A percentile compares a stretch with the other conserved stretches of the same genome.
Evolutionary conservation across 2,113 vertebrate genomes (phyloP).

Genomic region (Oreochromis aureus): DNA sequence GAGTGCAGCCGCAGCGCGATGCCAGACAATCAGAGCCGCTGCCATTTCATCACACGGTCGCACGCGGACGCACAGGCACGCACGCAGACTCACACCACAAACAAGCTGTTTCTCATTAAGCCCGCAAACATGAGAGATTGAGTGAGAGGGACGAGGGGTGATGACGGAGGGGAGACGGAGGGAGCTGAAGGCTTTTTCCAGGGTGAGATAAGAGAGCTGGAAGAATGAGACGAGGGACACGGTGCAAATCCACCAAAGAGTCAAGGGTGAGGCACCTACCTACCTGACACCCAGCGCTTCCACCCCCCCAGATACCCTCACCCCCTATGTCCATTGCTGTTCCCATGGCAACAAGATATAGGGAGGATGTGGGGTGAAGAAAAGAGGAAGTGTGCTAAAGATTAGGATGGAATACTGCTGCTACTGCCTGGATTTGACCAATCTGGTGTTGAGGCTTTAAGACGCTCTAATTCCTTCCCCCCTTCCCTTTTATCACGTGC

Average conservation of each 20-base stretch:
- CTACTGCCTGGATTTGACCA: constrained; percentile 61
- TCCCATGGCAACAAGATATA: constrained; percentile 60
- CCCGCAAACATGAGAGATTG: constrained; percentile 17
- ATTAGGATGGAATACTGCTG: constrained; percentile 57
- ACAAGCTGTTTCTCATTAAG: constrained; percentile 62
- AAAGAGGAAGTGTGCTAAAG: constrained; percentile 45
- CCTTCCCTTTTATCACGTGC: constrained; percentile 1
- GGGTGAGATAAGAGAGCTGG: background rate
- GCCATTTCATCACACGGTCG: constrained; percentile 43
- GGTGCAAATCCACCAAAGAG: background rate
- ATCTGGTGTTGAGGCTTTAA: constrained; percentile 59
- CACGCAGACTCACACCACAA: constrained; percentile 8
- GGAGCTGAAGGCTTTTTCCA: background rate
- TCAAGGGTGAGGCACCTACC: background rate
- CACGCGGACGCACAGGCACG: background rate
- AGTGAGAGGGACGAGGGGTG: background rate
- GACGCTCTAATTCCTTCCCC: constrained; percentile 54
- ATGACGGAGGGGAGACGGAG: background rate
- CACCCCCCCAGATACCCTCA: background rate
- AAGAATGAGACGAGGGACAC: background rate
- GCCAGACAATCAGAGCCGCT: constrained; percentile 56
- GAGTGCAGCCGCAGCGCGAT: constrained; percentile 13
- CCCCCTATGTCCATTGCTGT: constrained; percentile 36
- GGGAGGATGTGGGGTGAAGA: constrained; percentile 2
- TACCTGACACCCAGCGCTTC: background rate